Evolutionary conservation across 1,140 invertebrate genomes (phyloP), one percentile per base, ranked within the genome.

Genomic region (Monomorium pharaonis): DNA sequence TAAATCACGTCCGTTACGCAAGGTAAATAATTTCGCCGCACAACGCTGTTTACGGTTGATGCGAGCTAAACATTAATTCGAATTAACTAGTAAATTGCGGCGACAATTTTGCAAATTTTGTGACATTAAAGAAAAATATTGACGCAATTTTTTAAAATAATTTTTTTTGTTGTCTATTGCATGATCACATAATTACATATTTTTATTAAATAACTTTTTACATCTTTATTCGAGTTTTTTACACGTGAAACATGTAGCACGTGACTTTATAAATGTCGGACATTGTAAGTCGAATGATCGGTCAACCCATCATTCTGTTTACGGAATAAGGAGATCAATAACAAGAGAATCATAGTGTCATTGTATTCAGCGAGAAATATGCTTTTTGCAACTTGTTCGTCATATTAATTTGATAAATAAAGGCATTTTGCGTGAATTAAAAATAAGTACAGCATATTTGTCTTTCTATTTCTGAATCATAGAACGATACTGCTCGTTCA

Each of bases 21-120:
- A 72, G 49, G 65, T 51, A 83, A 83, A 83, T 83, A 83, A 83
- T 83, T 70, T 83, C 24, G 18, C 51, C 78, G 67, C 67, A 58
- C 18, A 81, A 56, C 37, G 30, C 65, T 33, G 65, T 58, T 83
- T 74, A 58, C 33, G 33, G 67, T 74, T 83, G 49, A 67, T 67
- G 18, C 37, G 14, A 58, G 27, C 27, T 58, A 74, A 72, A 60
- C 37, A 74, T 83, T 83, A 74, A 74, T 74, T 37, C 10, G 37
- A 60, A 74, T 72, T 72, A 72, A 72, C n/a, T 21, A 54, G 7
- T 58, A 72, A 58, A 74, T 27, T 44, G 18, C 24, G 16, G 33
- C 2, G 9, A 4, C 27, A 18, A 83, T 83, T 74, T 83, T 7
- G 14, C 18, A 30, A 14, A 27, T 24, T 9, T 80, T 12, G 12